Evolutionary conservation across 2,797 vertebrate genomes (phyloP).

Genomic region (Diceros bicornis): DNA sequence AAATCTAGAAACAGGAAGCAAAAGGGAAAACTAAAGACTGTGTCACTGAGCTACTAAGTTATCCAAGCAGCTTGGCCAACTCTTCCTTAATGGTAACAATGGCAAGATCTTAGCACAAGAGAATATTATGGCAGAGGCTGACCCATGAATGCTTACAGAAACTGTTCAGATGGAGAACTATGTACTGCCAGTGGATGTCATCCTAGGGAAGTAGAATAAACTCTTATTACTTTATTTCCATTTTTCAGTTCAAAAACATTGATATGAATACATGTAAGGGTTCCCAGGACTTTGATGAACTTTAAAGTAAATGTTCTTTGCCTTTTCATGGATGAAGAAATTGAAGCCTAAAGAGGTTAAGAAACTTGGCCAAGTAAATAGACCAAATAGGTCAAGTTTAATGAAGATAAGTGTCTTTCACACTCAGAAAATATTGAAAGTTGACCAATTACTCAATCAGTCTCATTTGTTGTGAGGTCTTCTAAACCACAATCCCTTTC

Average conservation of each 20-base stretch:
- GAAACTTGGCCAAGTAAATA: not conserved
- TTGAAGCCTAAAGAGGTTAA: not conserved
- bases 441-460: not conserved
- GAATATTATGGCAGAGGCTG: not conserved
- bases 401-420: not conserved
- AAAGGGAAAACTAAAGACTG: not conserved
- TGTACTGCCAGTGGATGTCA: not conserved
- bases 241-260: not conserved
- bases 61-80: not conserved
- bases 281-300: not conserved
- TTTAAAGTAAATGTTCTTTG: not conserved
- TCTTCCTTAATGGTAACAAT: not conserved
- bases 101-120: not conserved
- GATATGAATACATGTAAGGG: not conserved
- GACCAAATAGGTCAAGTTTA: not conserved
- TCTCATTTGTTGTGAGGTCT: not conserved
- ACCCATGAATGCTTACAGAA: not conserved
- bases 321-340: conserved; percentile 20
- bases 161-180: not conserved
- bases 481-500: not conserved
- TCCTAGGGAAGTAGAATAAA: not conserved
- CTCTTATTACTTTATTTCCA: not conserved
- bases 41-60: not conserved
- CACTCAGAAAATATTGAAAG: not conserved
- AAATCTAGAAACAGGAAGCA: not conserved